A percentile compares a stretch with the other conserved stretches of the same genome.
These are phyloP conservation scores for Huso huso DNA, from an alignment of 2,797 vertebrate species.

Conservation along the genomic window DNA sequence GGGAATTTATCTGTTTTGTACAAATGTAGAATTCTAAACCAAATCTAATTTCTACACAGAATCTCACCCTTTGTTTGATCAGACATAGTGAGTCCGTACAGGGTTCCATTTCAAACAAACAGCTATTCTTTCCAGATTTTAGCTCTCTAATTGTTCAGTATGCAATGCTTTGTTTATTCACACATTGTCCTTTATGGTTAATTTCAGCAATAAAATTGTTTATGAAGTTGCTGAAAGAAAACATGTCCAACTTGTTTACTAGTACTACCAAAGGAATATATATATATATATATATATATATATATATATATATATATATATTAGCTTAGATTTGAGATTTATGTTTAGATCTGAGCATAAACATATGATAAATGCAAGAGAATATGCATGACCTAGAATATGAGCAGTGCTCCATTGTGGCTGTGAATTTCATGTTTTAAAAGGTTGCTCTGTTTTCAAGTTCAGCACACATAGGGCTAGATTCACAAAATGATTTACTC, in stretches of 20 bases:
- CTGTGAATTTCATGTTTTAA: too few relatives aligned
- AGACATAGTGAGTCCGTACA: not conserved
- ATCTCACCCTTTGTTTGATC: constrained; percentile 6
- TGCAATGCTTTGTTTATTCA: not conserved
- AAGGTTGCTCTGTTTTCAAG: too few relatives aligned
- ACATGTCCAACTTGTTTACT: not conserved
- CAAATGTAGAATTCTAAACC: not conserved
- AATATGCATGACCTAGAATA: too few relatives aligned
- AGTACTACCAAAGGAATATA: too few relatives aligned
- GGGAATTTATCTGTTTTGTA: not conserved
- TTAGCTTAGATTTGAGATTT: too few relatives aligned
- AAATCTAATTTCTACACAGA: not conserved
- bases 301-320: too few relatives aligned
- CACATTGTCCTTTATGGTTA: not conserved
- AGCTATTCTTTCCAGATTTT: not conserved
- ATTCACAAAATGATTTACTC: too few relatives aligned
- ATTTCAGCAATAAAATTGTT: not conserved
- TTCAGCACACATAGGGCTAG: too few relatives aligned
- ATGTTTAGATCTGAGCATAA: too few relatives aligned
- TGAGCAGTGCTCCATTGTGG: too few relatives aligned
- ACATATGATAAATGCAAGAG: too few relatives aligned
- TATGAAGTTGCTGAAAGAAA: not conserved
- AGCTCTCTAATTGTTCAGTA: not conserved
- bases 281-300: too few relatives aligned
- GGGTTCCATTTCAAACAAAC: not conserved